Evolutionary conservation across 1,140 invertebrate species (phyloP), one percentile per base, ranked within the genome.

Genomic region (Caligus rogercresseyi): DNA sequence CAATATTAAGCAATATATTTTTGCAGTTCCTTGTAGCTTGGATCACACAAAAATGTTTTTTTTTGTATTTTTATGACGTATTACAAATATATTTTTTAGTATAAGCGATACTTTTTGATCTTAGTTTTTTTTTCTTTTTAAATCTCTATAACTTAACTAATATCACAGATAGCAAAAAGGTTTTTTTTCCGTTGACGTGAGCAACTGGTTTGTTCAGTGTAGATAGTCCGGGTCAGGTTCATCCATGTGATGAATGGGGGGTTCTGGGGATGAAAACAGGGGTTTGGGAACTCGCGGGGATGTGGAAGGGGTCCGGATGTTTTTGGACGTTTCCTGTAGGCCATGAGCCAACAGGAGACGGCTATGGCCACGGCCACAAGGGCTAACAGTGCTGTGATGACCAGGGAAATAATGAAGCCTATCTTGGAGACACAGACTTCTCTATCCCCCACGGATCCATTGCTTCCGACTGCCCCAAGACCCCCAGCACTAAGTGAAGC

Each of bases 281-380:
- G 89, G 89, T 94, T 93, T 58, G 89, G 89, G 76, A 94, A 92
- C 74, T 93, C 88, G 66, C 87, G 85, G 58, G 89, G 89, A 78
- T 94, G 89, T 66, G 89, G 89, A 70, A 94, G 78, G 64, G 89
- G 89, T 55, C 88, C 89, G 63, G 85, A 79, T 55, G 83, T 80
- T 69, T 87, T 87, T 55, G 87, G 85, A 69, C 85, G 80, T 66
- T 87, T 80, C 68, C 89, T 76, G 75, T 91, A 92, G 64, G 89
- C 89, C 80, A 93, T 87, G 54, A 93, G 77, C 89, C 89, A 94
- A 73, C 89, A 93, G 43, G 88, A 91, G 20, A 93, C 89, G 53
- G 89, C 89, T 26, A 92, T 86, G 19, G 89, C 89, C 24, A 94
- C 87, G 26, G 89, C 89, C 20, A 93, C 89, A 54, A 94, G 77